Evolutionary conservation across 1,140 invertebrate species (phyloP), one percentile per base, ranked within the genome.

Genomic region (Drosophila erecta): DNA sequence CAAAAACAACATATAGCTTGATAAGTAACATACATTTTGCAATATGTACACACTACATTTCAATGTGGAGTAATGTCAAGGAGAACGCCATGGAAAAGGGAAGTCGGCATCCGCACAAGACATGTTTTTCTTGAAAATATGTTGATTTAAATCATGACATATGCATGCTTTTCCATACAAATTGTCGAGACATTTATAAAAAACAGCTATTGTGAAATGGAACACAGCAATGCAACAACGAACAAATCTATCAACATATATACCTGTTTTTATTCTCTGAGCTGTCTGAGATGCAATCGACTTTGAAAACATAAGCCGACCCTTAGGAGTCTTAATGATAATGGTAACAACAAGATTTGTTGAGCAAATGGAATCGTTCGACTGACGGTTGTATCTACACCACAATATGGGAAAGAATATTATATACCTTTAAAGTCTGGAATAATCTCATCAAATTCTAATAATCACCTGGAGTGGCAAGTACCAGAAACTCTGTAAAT

Each of bases 171-270:
- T 24, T 46, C 44, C 22, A 24, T 24, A 20, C 22, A 24, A 24
- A 24, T 24, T 0, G 24, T 24, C 24, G 4, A 24, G 24, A 24
- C 24, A 24, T 24, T 24, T 24, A 24, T 24, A 5, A 24, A 24
- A 24, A 46, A 22, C 20, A 46, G 44, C 22, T 46, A 22, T 46
- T 24, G 22, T 5, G 10, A 14, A 14, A 24, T 11, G 20, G 44
- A 46, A 46, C 24, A 44, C 41, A 43, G 41, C 41, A 44, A 20
- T 10, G 15, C 20, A 46, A 46, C 44, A 46, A 46, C 44, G 20
- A 44, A 20, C 17, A 44, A 17, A 44, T 44, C 15, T 30, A 30
- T 30, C 30, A 30, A 30, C 27, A 30, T 30, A 30, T 30, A 8
- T 30, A 30, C 24, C 24, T 24, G 24, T 24, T 24, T 0, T 24